These are phyloP conservation scores for Melanerpes formicivorus DNA, from an alignment of 2,113 vertebrate genomes.

Conservation along the genomic window DNA sequence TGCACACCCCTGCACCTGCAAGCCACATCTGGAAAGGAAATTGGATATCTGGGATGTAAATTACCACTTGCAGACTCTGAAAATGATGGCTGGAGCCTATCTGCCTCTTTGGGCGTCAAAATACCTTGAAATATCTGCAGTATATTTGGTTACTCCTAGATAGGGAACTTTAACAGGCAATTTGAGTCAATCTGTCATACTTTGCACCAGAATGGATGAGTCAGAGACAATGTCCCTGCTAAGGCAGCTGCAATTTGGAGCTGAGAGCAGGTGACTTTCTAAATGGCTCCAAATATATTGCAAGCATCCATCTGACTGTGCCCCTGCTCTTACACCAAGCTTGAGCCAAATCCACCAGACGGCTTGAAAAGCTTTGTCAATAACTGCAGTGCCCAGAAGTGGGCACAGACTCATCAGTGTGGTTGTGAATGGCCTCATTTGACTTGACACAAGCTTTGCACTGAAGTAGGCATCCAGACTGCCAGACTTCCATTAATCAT, in stretches of 20 bases:
- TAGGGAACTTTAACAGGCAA: background rate
- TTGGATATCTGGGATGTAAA: background rate
- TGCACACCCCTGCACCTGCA: background rate
- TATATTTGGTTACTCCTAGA: background rate
- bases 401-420: fast-evolving
- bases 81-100: background rate
- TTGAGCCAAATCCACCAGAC: background rate
- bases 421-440: background rate
- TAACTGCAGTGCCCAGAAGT: background rate
- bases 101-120: background rate
- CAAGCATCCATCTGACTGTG: background rate
- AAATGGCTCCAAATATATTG: background rate
- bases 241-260: background rate
- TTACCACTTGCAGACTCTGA: background rate
- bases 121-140: background rate
- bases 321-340: background rate
- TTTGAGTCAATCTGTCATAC: slow-evolving; percentile 22
- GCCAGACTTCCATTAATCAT: background rate
- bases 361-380: background rate
- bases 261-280: background rate
- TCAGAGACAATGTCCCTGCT: background rate
- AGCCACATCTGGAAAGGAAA: slow-evolving; percentile 23
- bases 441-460: background rate
- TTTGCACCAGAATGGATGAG: background rate
- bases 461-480: background rate